These are phyloP conservation scores for Anthonomus grandis DNA, from an alignment of 1,140 invertebrate species.

Conservation along the genomic window DNA sequence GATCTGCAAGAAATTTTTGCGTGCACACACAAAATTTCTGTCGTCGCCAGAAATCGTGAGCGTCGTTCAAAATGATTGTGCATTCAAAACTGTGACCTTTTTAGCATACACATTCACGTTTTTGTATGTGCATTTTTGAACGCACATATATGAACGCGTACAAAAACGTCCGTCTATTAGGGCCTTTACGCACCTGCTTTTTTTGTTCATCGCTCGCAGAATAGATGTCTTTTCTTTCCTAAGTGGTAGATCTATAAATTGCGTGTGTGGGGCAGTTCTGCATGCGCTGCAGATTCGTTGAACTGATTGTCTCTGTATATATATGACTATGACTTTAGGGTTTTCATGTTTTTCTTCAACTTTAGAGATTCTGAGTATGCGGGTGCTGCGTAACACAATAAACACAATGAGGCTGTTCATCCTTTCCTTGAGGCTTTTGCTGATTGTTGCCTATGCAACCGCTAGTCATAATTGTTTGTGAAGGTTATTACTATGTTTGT, in stretches of 20 bases:
- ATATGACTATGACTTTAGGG: constrained; percentile 2
- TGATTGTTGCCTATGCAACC: constrained; percentile 14
- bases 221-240: constrained; percentile 23
- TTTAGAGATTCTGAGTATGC: constrained; percentile 21
- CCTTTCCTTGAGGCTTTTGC: constrained; percentile 2
- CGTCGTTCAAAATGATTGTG: no score
- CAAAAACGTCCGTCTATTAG: no score
- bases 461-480: neutral
- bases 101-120: no score
- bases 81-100: no score
- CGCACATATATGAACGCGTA: no score
- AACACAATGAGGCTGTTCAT: constrained; percentile 11
- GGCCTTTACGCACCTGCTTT: no score
- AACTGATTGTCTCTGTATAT: constrained; percentile 21
- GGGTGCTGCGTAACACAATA: constrained; percentile 26
- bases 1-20: no score
- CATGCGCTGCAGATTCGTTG: constrained; percentile 27
- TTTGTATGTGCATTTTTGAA: no score
- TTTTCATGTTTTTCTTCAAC: constrained; percentile 14
- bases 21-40: no score
- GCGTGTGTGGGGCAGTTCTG: constrained; percentile 32
- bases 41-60: no score
- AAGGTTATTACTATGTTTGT: constrained; percentile 8
- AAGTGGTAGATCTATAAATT: constrained; percentile 30
- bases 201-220: no score